phyloP scores from a whole-genome alignment of 2,113 vertebrate genomes.

The Thamnophis sirtalis region DNA sequence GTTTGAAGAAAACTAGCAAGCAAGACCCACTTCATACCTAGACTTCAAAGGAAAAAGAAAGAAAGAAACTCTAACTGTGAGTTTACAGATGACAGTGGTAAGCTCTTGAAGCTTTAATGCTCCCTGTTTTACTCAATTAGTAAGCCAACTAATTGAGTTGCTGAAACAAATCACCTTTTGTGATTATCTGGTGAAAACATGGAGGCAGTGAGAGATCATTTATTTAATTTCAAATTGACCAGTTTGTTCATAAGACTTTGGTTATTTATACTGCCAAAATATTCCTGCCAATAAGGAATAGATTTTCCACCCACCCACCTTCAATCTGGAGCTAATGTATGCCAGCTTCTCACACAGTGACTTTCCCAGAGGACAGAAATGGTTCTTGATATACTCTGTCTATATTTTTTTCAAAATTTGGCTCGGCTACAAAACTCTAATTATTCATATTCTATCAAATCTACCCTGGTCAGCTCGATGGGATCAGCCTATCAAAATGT shows the following conservation, averaged over 20 bases:
- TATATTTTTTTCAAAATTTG: not conserved
- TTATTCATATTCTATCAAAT: not conserved
- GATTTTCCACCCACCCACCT: not conserved
- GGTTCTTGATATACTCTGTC: not conserved
- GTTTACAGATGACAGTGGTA: not conserved
- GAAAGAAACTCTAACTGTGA: not conserved
- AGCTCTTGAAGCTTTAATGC: not conserved
- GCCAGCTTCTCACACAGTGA: constrained; percentile 13
- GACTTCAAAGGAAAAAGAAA: not conserved
- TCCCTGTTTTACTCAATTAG: constrained; percentile 1
- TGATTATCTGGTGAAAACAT: constrained; percentile 31
- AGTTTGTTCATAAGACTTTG: constrained; percentile 46
- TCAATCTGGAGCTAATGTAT: constrained; percentile 33
- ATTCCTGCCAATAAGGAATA: constrained; percentile 27
- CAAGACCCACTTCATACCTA: not conserved
- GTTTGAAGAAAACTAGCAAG: not conserved
- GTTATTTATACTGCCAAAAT: constrained; percentile 47
- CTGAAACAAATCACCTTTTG: constrained; percentile 44
- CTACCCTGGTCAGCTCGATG: not conserved
- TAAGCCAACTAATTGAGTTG: constrained; percentile 41
- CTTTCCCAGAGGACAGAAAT: not conserved
- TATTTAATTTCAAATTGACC: constrained; percentile 49
- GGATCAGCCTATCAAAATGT: not conserved
- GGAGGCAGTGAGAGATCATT: constrained; percentile 41
- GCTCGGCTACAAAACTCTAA: not conserved